Base-by-base conservation (phyloP, 2,888 invertebrate species). In the Watsonalla binaria region DNA sequence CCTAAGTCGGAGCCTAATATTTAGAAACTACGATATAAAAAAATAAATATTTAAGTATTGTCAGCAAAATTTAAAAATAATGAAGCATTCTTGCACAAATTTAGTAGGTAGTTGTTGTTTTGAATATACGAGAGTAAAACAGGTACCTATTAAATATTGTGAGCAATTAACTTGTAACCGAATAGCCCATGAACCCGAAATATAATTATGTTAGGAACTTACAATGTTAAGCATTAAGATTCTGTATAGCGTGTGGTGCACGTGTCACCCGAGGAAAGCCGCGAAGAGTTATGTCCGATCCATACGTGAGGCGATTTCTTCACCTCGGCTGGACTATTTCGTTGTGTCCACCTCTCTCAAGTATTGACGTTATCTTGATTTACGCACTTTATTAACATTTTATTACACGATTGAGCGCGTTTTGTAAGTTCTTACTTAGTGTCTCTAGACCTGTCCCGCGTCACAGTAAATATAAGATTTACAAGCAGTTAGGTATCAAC, bases 361-460 rank as follows among this genome's bases (percentile, higher is more conserved):
- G 83, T 84, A 81, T 84, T 82, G 86, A 86, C 84, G 81, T 82
- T 86, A 88, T 87, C 87, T 87, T 88, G 87, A 88, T 88, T 86
- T 88, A 88, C 81, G 76, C 74, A 73, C 80, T 84, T 86, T 86
- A 86, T 86, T 85, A 85, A 84, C 84, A 88, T 87, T 88, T 86
- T 87, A 87, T 85, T 84, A 84, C 75, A 75, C 74, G 76, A 80
- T 74, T 76, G 77, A 80, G 76, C 68, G 75, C 73, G 72, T 83
- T 78, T 75, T 70, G 69, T 78, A 72, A 75, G 68, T 72, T 76
- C 64, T 70, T 68, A 63, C 63, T 37, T 35, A 34, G n/a, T 6
- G 42, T 67, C 64, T 57, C 58, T 55, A 61, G 62, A 63, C 66
- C 57, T 61, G 55, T 45, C 48, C 46, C 59, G 55, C 59, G 54